Base-by-base conservation (phyloP, 2,113 vertebrate species). In the Solenodon paradoxus region DNA sequence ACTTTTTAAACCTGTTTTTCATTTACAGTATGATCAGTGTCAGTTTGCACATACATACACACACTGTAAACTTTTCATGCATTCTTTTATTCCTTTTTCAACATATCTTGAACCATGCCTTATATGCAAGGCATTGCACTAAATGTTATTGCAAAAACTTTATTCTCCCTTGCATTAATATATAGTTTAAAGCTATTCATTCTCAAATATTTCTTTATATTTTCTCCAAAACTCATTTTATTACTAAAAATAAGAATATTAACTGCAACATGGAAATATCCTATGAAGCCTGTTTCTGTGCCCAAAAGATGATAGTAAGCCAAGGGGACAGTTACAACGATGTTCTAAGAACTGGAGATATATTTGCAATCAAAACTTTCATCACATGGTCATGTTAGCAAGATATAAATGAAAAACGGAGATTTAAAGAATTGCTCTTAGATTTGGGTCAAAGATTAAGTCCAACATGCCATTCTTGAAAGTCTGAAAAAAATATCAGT, bases 211-310 rank as follows among this genome's bases (percentile, higher is more conserved):
- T 82, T 12, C 19, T 77, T 72, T 77, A 90, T 75, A 1, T 74
- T 93, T 92, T 96, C 35, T 93, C 16, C 22, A 1, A 90, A 87
- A 80, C 16, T 85, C 59, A 30, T 38, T 93, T 81, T 61, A 24
- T n/a, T 68, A 42, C 66, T 93, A 79, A 96, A 94, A 86, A 83
- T 78, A 72, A 78, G 7, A 82, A n/a, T 81, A 92, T 57, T 85
- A 49, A 88, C n/a, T n/a, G n/a, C n/a, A n/a, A n/a, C n/a, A n/a
- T n/a, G n/a, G n/a, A n/a, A n/a, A n/a, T n/a, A n/a, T n/a, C n/a
- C n/a, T n/a, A n/a, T n/a, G n/a, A n/a, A n/a, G n/a, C n/a, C n/a
- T n/a, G n/a, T n/a, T n/a, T n/a, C n/a, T n/a, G n/a, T n/a, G n/a
- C n/a, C n/a, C n/a, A n/a, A n/a, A n/a, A n/a, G n/a, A n/a, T n/a